Base-by-base conservation (phyloP, 1,140 invertebrate genomes). In the Drosophila kohkoa region DNA sequence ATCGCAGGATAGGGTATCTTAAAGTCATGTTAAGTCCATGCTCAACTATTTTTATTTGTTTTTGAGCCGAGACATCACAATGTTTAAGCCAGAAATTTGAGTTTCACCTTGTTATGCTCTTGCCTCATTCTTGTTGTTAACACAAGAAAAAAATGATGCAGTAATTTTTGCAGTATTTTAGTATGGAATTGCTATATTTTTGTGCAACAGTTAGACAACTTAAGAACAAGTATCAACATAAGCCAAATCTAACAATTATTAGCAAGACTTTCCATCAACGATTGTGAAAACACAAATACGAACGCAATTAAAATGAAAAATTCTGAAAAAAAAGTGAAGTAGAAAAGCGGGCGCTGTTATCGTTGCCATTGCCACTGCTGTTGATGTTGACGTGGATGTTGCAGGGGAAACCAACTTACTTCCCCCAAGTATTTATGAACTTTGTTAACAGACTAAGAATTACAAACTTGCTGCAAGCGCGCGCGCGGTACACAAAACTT, bases 391-490 rank as follows among this genome's bases (percentile, higher is more conserved):
- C 7, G 6, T 38, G 7, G 35, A 38, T 38, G 74, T 41, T 63
- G 75, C 45, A 43, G 67, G 66, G 66, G 51, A 52, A 66, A 79
- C 82, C 80, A 66, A 58, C 65, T 65, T 80, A 83, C 69, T 87
- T 87, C 63, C 67, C 67, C 77, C 74, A 89, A 88, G 85, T 88
- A 88, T 88, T 88, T 88, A 88, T 88, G 85, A 88, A 88, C 85
- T 88, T 88, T 88, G 81, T 89, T 88, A 89, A 88, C 85, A 81
- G 85, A 82, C 85, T 79, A 88, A 89, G 85, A 88, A 88, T 88
- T 88, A 89, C 85, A 88, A 88, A 88, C 85, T 88, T 85, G 81
- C 75, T 25, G 20, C 20, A 25, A 25, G 59, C 72, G 75, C 54
- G 38, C 48, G 54, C 28, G 60, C 32, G 13, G 55, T 25, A 16